Conservation (phyloP, 2,888 invertebrate genomes). For the Heterodera filipjevi region DNA sequence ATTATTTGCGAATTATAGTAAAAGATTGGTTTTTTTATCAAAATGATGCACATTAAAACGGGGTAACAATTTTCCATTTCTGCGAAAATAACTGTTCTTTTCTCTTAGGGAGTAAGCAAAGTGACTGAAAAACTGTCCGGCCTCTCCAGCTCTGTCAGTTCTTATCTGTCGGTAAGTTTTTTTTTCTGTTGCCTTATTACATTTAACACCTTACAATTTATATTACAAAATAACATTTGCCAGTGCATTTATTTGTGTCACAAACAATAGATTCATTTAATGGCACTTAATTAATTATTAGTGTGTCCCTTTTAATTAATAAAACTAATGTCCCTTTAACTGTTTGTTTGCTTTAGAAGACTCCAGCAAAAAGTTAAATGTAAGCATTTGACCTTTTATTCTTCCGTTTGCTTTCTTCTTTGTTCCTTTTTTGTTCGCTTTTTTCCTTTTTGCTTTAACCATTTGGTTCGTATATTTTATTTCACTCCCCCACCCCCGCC, state of each 20-base stretch:
- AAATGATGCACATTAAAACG: too few relatives aligned
- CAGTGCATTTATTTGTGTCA: not conserved
- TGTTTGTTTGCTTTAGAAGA: not conserved
- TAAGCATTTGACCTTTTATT: conserved; percentile 1
- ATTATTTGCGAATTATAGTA: too few relatives aligned
- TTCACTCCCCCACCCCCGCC: too few relatives aligned
- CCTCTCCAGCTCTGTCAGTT: conserved; percentile 68
- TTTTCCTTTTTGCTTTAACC: not conserved
- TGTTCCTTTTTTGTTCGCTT: not conserved
- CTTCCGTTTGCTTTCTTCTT: not conserved
- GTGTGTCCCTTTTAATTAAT: too few relatives aligned
- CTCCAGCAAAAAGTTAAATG: conserved; percentile 14
- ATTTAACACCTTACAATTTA: not conserved
- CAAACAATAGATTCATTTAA: too few relatives aligned
- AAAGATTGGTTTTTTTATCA: too few relatives aligned
- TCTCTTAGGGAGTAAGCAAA: conserved; percentile 91
- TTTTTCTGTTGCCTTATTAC: not conserved
- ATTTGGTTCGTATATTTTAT: too few relatives aligned
- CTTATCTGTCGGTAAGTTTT: conserved; percentile 59
- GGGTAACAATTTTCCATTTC: too few relatives aligned
- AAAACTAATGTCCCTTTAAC: not conserved
- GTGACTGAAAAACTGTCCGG: conserved; percentile 95
- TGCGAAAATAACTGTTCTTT: conserved; percentile 70
- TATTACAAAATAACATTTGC: not conserved
- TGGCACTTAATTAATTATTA: too few relatives aligned